These are phyloP conservation scores for Phaethon lepturus DNA, from an alignment of 2,113 vertebrate genomes.

Conservation along the genomic window DNA sequence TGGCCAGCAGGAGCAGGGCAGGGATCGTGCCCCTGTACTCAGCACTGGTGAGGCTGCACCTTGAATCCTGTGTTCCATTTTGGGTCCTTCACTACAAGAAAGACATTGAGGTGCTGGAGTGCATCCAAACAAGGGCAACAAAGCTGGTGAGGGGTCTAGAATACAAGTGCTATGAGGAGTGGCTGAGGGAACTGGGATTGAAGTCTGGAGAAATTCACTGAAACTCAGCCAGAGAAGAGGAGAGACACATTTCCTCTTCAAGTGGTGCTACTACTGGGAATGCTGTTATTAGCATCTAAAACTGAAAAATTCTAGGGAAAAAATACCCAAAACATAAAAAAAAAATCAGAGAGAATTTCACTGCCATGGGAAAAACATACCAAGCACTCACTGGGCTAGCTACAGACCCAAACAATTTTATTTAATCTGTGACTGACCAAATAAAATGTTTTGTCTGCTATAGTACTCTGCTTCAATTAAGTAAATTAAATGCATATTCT, in stretches of 20 bases:
- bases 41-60: no score
- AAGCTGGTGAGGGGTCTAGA: no score
- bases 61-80: no score
- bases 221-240: neutral
- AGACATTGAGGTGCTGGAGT: no score
- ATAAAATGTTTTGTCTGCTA: neutral
- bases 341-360: neutral
- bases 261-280: neutral
- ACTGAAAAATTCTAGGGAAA: neutral
- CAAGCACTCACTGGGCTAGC: neutral
- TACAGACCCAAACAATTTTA: neutral
- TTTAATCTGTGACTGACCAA: neutral
- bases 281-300: neutral
- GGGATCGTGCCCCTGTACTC: no score
- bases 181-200: no score
- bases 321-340: neutral
- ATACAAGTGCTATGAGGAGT: no score
- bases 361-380: neutral
- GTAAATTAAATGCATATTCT: neutral
- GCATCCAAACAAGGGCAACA: no score
- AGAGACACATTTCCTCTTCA: neutral
- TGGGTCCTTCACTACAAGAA: no score
- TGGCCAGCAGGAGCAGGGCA: no score
- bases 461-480: neutral
- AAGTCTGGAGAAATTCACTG: no score